Evolutionary conservation across 1,140 invertebrate species (phyloP).

Genomic region (Galleria mellonella): DNA sequence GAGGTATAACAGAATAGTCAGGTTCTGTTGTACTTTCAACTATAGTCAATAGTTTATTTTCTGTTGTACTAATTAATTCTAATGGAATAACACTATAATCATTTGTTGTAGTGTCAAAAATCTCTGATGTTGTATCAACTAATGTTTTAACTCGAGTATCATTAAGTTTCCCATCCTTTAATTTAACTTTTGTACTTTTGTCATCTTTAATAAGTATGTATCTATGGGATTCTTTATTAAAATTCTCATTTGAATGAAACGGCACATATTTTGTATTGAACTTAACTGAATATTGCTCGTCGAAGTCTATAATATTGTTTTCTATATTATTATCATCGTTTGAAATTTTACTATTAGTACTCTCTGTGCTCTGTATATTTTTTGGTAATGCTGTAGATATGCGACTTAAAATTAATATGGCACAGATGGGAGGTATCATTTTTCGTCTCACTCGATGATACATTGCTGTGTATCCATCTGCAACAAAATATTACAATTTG

Average conservation of each 20-base stretch:
- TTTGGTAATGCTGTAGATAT: slow-evolving; percentile 19
- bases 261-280: slow-evolving; percentile 39
- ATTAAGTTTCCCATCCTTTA: slow-evolving; percentile 10
- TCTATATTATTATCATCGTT: slow-evolving; percentile 40
- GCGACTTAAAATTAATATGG: slow-evolving; percentile 31
- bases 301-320: slow-evolving; percentile 60
- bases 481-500: slow-evolving; percentile 22
- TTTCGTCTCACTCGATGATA: slow-evolving; percentile 49
- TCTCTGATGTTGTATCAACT: slow-evolving; percentile 4
- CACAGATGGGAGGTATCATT: slow-evolving; percentile 32
- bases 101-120: slow-evolving; percentile 19
- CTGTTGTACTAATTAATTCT: slow-evolving; percentile 56
- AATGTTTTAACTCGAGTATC: background rate
- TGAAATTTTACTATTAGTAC: slow-evolving; percentile 12
- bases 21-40: slow-evolving; percentile 45
- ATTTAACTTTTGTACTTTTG: background rate
- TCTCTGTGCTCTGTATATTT: slow-evolving; percentile 27
- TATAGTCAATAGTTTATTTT: slow-evolving; percentile 32
- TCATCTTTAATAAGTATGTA: slow-evolving; percentile 47
- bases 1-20: slow-evolving; percentile 58
- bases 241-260: slow-evolving; percentile 25
- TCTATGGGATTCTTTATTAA: slow-evolving; percentile 48
- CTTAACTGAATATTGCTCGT: slow-evolving; percentile 39
- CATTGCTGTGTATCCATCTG: slow-evolving; percentile 47
- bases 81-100: slow-evolving; percentile 57